phyloP scores from a whole-genome alignment of 2,113 vertebrate genomes.

The Vombatus ursinus region DNA sequence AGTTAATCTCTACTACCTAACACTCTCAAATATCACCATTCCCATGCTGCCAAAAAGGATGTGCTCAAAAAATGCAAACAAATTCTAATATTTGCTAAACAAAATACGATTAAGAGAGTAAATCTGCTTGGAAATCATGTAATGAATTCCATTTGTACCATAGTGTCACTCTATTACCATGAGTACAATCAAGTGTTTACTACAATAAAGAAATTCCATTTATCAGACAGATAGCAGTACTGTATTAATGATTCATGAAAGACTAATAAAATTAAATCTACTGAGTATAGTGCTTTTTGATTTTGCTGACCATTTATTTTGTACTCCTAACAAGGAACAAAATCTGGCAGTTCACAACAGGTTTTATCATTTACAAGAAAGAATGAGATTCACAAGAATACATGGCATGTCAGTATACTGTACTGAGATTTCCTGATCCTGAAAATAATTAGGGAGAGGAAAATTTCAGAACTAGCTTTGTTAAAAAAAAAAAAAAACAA shows the following conservation, averaged over 20 bases:
- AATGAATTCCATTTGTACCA: background rate
- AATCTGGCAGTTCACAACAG: background rate
- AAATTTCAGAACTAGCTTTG: no score
- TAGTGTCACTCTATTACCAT: background rate
- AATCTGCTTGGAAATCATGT: background rate
- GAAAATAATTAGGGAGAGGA: background rate
- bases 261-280: background rate
- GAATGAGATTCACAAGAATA: background rate
- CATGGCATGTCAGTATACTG: background rate
- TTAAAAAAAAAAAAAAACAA: background rate
- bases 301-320: background rate
- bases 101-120: background rate
- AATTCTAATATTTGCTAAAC: background rate
- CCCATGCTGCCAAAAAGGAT: background rate
- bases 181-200: background rate
- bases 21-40: background rate
- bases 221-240: background rate
- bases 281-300: accelerated
- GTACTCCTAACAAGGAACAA: no score
- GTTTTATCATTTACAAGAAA: background rate
- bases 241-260: background rate
- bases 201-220: background rate
- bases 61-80: background rate
- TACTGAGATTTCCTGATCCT: background rate
- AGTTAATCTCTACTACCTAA: background rate